Evolutionary conservation across 92 coral and sea anemone genomes (phyloP).

Genomic region (Parazoanthus atlanticus): DNA sequence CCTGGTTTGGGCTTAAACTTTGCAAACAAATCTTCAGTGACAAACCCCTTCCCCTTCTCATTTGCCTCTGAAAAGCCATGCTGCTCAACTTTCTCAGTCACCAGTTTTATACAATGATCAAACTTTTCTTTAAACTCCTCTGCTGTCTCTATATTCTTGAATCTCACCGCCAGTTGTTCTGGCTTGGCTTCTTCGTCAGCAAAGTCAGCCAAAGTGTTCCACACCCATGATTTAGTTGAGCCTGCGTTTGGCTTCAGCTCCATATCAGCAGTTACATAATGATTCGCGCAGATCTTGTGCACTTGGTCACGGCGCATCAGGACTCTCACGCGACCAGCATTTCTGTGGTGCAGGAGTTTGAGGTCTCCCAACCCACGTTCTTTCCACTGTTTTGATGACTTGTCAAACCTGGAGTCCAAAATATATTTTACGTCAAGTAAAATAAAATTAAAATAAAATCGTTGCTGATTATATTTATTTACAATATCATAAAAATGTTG

Average conservation of each 20-base stretch:
- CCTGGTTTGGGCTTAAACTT: conserved; percentile 70
- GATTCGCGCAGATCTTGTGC: conserved; percentile 95
- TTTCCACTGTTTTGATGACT: conserved; percentile 84
- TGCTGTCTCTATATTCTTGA: conserved; percentile 79
- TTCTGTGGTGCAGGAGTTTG: conserved; percentile 69
- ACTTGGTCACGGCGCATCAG: conserved; percentile 95
- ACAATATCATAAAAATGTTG: too few species aligned
- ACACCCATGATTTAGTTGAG: conserved; percentile 90
- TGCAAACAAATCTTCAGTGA: conserved; percentile 23
- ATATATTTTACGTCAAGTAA: too few species aligned
- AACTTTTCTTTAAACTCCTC: conserved; percentile 79
- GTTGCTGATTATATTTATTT: too few species aligned
- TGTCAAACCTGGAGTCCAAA: conserved; percentile 48
- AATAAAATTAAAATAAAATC: too few species aligned
- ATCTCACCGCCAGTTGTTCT: conserved; percentile 86
- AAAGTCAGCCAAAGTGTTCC: conserved; percentile 91
- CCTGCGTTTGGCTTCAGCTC: conserved; percentile 77
- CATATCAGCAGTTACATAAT: conserved; percentile 83
- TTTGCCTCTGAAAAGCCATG: neutral
- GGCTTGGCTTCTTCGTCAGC: conserved; percentile 85
- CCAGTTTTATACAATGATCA: conserved; percentile 65
- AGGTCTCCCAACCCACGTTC: conserved; percentile 97
- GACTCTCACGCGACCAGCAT: conserved; percentile 75
- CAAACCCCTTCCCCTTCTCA: neutral
- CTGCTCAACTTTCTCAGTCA: conserved; percentile 16